Evolutionary conservation across 2,888 invertebrate species (phyloP), one percentile per base, ranked within the genome.

Genomic region (Lithophane socia): DNA sequence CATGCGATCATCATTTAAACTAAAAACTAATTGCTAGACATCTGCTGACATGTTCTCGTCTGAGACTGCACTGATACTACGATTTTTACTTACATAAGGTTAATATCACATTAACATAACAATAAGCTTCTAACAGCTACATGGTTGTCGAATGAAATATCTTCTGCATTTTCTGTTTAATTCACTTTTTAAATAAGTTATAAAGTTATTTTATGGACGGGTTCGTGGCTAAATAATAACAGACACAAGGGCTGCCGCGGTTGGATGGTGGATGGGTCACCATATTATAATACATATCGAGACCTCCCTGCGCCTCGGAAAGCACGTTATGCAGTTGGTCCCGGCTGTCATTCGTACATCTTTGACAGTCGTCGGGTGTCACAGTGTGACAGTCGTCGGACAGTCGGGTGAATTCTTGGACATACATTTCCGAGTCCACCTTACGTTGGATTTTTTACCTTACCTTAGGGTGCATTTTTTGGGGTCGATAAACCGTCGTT

Each of bases 111-210:
- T 37, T 18, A 63, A 18, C 24, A 47, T 13, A 13, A 68, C 47
- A 9, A 9, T 49, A 16, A 9, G 29, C 18, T 49, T 54, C 24
- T 65, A n/a, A 52, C 18, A 18, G 7, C 9, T 44, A 3, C 42
- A 76, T 65, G 77, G 77, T 66, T 76, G 64, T 76, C 76, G 10
- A 24, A 49, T 18, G 3, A 52, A 52, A 42, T 2, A 24, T 56
- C 1, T n/a, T 12, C n/a, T n/a, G 12, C 58, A 58, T 58, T 58
- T 58, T 58, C 58, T 13, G 13, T 12, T 1, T 56, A 56, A n/a
- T n/a, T 56, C n/a, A 56, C n/a, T 21, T 54, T 54, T 3, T 54
- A 54, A 21, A 9, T 54, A n/a, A n/a, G 3, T n/a, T n/a, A n/a
- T 54, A 3, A 54, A 56, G 56, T n/a, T 56, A 10, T n/a, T 56